Base-by-base conservation (phyloP, 2,113 vertebrate species). In the Corynorhinus townsendii region DNA sequence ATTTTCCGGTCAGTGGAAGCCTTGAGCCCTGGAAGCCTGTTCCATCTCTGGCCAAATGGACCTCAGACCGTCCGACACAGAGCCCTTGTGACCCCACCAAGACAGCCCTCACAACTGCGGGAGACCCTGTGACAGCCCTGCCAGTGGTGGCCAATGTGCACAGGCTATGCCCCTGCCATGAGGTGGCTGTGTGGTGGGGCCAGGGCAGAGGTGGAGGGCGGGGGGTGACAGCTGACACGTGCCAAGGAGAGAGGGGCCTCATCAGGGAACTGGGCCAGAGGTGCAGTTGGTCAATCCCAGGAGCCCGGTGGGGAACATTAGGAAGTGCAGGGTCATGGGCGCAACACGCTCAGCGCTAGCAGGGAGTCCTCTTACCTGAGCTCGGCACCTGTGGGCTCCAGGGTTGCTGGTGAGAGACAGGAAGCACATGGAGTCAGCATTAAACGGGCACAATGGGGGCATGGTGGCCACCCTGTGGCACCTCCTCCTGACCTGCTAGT, bases 311-410 rank as follows among this genome's bases (percentile, higher is more conserved):
- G 30, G 38, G 64, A 24, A 28, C n/a, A 5, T 20, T 22, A 49
- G 11, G 54, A 35, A 8, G 19, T 11, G 16, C 28, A 3, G 69
- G 72, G 19, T 79, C 72, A 62, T 22, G 20, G 30, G 30, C 28
- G 1, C 4, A 14, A 4, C 22, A 8, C 0, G 7, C 43, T 45
- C 4, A 0, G 40, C 15, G n/a, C 66, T 15, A 16, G 68, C 20
- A 68, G 43, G n/a, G 77, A 30, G 40, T 24, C 94, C 95, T 95
- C 99, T 99, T 99, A 99, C 99, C 99, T 99, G 98, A 99, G 98
- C 97, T 99, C 99, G 95, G 99, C 98, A 97, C 99, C 99, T 96
- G 99, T 97, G 84, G 99, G 98, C 97, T 99, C 99, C 33, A 98
- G 98, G 94, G 99, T 98, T 98, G 97, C 97, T 98, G 96, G 83